Conservation (phyloP, 2,113 vertebrate species). For the Astur gentilis region DNA sequence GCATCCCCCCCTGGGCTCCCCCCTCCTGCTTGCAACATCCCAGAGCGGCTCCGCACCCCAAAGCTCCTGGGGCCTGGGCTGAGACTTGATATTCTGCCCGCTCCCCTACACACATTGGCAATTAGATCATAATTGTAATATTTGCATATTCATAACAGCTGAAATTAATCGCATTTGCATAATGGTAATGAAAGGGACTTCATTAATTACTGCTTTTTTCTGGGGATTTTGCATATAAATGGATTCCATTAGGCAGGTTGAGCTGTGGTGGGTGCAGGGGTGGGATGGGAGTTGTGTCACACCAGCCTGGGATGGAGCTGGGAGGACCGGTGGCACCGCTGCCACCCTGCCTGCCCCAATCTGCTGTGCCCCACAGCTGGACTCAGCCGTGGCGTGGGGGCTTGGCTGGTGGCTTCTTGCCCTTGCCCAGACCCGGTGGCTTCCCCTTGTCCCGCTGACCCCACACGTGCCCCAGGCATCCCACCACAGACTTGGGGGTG, state of each 20-base stretch:
- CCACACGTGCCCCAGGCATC: neutral
- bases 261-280: neutral
- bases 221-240: conserved; percentile 61
- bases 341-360: neutral
- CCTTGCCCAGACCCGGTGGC: accelerated
- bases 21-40: neutral
- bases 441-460: neutral
- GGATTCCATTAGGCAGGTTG: conserved; percentile 35
- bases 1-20: neutral
- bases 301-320: neutral
- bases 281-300: neutral
- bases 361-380: neutral
- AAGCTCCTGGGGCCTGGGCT: neutral
- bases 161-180: conserved; percentile 76
- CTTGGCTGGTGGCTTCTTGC: accelerated
- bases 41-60: accelerated
- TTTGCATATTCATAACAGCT: conserved; percentile 76
- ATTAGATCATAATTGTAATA: conserved; percentile 73
- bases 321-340: accelerated
- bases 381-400: accelerated
- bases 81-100: conserved; percentile 53
- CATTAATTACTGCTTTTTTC: conserved; percentile 71
- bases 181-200: conserved; percentile 75
- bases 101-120: conserved; percentile 51
- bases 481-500: neutral